Evolutionary conservation across 92 coral and sea anemone genomes (phyloP).

Genomic region (Paragorgia papillata): DNA sequence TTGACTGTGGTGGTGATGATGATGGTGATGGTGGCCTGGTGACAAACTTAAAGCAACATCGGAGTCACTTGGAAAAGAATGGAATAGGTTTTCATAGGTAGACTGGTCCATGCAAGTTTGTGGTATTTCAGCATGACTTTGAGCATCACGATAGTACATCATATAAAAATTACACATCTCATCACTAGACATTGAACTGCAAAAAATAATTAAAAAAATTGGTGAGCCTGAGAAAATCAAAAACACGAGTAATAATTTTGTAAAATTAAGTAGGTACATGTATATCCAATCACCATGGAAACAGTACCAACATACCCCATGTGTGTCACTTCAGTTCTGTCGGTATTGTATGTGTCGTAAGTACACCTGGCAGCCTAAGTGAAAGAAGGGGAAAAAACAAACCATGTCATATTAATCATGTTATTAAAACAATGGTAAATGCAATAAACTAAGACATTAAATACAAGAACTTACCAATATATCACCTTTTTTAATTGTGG

Average conservation of each 20-base stretch:
- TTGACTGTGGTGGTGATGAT: background rate
- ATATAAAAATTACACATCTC: constrained; percentile 99
- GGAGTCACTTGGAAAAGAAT: constrained; percentile 23
- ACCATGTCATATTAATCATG: no score
- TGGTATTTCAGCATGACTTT: background rate
- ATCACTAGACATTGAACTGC: constrained; percentile 71
- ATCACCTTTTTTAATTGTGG: constrained; percentile 74
- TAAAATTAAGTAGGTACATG: no score
- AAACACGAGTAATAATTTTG: no score
- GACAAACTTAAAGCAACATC: constrained; percentile 28
- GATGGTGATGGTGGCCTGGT: constrained; percentile 25
- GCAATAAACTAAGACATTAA: background rate
- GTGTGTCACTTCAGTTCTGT: constrained; percentile 55
- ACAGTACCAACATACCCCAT: constrained; percentile 72
- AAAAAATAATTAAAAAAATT: background rate
- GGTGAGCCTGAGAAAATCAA: no score
- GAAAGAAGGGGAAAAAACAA: background rate
- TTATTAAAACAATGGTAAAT: background rate
- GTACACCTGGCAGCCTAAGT: constrained; percentile 90
- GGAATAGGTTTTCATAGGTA: constrained; percentile 5
- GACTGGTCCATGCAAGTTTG: background rate
- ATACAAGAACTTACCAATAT: constrained; percentile 63
- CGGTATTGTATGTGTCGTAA: constrained; percentile 70
- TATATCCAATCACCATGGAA: no score
- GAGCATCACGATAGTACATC: constrained; percentile 82